Evolutionary conservation across 2,797 vertebrate genomes (phyloP), one percentile per base, ranked within the genome.

Genomic region (Spondyliosoma cantharus): DNA sequence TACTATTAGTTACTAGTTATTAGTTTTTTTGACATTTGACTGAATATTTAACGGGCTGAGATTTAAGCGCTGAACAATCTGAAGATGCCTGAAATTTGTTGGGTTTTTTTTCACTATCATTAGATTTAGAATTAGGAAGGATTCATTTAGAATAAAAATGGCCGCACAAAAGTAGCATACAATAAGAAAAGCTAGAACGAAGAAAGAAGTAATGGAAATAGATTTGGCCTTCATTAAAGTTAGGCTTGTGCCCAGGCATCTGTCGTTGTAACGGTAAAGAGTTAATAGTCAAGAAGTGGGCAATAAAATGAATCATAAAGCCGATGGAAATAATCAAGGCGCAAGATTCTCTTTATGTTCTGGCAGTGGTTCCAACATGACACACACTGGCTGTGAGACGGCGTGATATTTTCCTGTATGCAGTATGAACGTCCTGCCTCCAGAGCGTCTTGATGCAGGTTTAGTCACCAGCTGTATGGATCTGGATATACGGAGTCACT

Each of bases 231-330:
- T 71, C 25, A 20, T 37, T n/a, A 25, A 60, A 66, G 29, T 45
- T 60, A 2, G 19, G 56, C 56, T 54, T 70, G 61, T 37, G 17
- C 43, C 61, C 48, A 71, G 57, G 72, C 66, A 74, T 67, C 82
- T 82, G 79, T 80, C 20, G 9, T 50, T 29, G 25, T 67, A 54
- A 68, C 1, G 42, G 19, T 22, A 32, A 37, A 59, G 7, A 69
- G 25, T 46, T 80, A 50, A 62, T 53, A 74, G 53, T 71, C 48
- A 45, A 58, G 48, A 43, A 12, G 74, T 62, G 67, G 72, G 74
- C 67, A 83, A 76, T 75, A 62, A 78, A 81, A 85, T 84, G 48
- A 85, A 61, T 87, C 81, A 85, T 80, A 60, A 65, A 82, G 61
- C 59, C 27, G 37, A 62, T 48, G 82, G 76, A 76, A 78, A 75